These are phyloP conservation scores for Hirtodrosophila histrioides DNA, from an alignment of 2,888 invertebrate genomes.

Conservation along the genomic window DNA sequence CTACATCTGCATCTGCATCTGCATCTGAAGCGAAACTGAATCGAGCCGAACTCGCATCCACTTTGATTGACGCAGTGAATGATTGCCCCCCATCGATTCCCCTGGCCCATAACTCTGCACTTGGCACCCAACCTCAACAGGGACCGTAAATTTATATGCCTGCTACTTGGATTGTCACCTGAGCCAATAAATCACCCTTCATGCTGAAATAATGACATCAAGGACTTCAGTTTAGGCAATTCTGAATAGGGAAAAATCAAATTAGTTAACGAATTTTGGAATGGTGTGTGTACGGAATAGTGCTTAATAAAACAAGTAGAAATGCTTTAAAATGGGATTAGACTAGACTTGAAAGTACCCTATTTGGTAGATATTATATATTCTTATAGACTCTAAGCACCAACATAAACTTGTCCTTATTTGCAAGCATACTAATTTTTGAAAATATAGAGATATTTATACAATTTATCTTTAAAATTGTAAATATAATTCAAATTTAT, in stretches of 20 bases:
- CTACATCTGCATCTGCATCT: constrained; percentile 33
- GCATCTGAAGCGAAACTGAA: constrained; percentile 42
- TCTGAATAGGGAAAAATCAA: background rate
- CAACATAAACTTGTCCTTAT: too few species aligned
- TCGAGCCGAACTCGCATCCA: constrained; percentile 37
- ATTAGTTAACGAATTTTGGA: too few species aligned
- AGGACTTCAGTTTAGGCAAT: constrained; percentile 1
- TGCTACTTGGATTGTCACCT: constrained; percentile 35
- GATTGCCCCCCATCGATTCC: constrained; percentile 55
- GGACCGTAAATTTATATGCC: constrained; percentile 41
- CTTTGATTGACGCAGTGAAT: constrained; percentile 73
- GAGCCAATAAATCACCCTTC: constrained; percentile 22
- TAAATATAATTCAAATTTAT: too few species aligned
- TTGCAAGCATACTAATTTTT: too few species aligned
- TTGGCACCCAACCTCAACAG: constrained; percentile 24
- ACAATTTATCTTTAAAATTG: too few species aligned
- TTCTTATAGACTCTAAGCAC: too few species aligned
- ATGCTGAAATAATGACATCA: constrained; percentile 12
- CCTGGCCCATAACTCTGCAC: constrained; percentile 19
- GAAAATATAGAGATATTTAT: too few species aligned
- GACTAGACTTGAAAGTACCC: too few species aligned
- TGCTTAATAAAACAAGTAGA: too few species aligned
- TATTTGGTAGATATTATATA: too few species aligned
- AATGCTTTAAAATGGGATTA: too few species aligned
- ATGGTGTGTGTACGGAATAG: too few species aligned